Conservation (phyloP, 2,888 invertebrate genomes). For the Dryobotodes eremita region DNA sequence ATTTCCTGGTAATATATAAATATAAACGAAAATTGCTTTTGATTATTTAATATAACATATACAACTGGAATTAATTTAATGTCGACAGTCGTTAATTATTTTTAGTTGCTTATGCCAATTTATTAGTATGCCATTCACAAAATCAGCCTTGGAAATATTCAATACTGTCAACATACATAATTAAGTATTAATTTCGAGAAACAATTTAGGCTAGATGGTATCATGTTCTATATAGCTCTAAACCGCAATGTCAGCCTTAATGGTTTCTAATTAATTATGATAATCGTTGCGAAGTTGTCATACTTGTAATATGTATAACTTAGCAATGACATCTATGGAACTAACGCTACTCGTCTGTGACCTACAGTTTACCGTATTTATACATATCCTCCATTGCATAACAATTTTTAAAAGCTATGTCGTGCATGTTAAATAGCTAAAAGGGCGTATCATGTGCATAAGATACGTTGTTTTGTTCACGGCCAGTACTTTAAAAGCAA, state of each 20-base stretch:
- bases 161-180: constrained; percentile 15
- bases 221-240: neutral
- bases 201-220: constrained; percentile 17
- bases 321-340: neutral
- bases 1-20: constrained; percentile 18
- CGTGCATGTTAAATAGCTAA: constrained; percentile 30
- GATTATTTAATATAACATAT: constrained; percentile 28
- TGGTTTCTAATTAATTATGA: constrained; percentile 37
- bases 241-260: constrained; percentile 5
- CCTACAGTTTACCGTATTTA: constrained; percentile 11
- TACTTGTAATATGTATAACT: neutral
- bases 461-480: constrained; percentile 3
- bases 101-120: neutral
- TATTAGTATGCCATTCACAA: constrained; percentile 32
- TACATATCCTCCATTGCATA: constrained; percentile 26
- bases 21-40: constrained; percentile 7
- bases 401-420: constrained; percentile 1
- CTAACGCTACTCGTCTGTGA: neutral
- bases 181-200: constrained; percentile 28
- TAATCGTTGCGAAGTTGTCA: constrained; percentile 22
- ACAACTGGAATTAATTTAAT: constrained; percentile 32
- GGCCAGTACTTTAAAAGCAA: constrained; percentile 15
- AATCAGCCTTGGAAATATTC: constrained; percentile 52
- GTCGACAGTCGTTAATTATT: constrained; percentile 22
- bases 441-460: constrained; percentile 7